Percentiles rank a stretch among this genome's conserved stretches.
These are phyloP conservation scores for Protosalanx chinensis DNA, from an alignment of 2,797 vertebrate species.

Conservation along the genomic window DNA sequence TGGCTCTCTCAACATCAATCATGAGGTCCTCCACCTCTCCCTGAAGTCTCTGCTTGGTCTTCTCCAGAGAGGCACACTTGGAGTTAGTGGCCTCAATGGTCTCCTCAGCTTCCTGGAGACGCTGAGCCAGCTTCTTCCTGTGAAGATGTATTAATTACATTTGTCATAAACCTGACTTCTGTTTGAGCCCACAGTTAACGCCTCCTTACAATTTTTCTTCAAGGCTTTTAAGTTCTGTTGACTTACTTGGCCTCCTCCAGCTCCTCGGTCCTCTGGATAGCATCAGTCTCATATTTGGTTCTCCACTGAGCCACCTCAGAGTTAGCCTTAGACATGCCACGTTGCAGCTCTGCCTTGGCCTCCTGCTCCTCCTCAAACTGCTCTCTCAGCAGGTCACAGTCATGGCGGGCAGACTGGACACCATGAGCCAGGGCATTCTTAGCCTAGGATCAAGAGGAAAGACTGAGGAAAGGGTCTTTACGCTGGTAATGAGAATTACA, in stretches of 20 bases:
- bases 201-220: too few species aligned
- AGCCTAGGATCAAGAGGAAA: constrained; percentile 41
- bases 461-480: constrained; percentile 43
- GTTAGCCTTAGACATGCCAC: constrained; percentile 69
- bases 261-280: constrained; percentile 71
- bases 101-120: too few species aligned
- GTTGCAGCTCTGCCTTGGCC: constrained; percentile 65
- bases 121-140: too few species aligned
- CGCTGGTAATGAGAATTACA: constrained; percentile 48
- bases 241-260: constrained; percentile 75
- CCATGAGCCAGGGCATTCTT: constrained; percentile 72
- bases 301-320: constrained; percentile 72
- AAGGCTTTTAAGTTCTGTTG: neutral
- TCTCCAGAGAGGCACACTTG: too few species aligned
- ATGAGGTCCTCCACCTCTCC: constrained; percentile 75
- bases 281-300: constrained; percentile 72
- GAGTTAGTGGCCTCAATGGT: too few species aligned
- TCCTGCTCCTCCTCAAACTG: constrained; percentile 76
- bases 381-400: constrained; percentile 71
- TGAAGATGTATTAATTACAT: too few species aligned
- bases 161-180: too few species aligned
- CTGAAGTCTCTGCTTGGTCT: constrained; percentile 66
- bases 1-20: constrained; percentile 70
- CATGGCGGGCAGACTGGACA: constrained; percentile 70
- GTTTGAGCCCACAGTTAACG: too few species aligned